Evolutionary conservation across 2,113 vertebrate species (phyloP).

Genomic region (Camelus bactrianus): DNA sequence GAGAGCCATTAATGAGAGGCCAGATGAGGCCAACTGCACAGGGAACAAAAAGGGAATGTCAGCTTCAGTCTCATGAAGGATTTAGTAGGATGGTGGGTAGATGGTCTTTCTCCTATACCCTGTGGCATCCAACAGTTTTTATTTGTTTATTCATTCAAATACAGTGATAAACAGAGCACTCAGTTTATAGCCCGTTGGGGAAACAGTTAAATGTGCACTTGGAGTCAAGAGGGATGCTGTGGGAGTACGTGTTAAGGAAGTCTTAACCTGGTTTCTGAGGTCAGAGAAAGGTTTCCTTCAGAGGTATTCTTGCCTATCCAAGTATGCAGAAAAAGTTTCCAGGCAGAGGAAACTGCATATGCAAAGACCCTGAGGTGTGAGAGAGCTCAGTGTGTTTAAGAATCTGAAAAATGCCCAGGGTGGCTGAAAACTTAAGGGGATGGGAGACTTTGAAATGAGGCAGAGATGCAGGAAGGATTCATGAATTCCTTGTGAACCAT

Average conservation of each 20-base stretch:
- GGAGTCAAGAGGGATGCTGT: neutral
- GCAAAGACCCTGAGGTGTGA: neutral
- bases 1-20: slow-evolving; percentile 47
- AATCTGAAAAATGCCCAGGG: neutral
- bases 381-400: neutral
- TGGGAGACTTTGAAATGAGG: neutral
- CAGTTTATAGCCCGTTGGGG: neutral
- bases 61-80: neutral
- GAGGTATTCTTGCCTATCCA: neutral
- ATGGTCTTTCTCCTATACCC: neutral
- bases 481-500: neutral
- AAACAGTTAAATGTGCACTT: neutral
- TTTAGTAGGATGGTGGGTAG: neutral
- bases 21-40: neutral
- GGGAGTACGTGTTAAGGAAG: neutral
- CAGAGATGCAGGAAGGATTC: neutral
- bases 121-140: neutral
- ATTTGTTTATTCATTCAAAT: neutral
- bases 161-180: neutral
- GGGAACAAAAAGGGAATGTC: slow-evolving; percentile 27
- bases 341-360: neutral
- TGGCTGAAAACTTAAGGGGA: neutral
- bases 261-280: neutral
- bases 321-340: neutral
- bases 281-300: neutral